Percentiles rank a stretch among this genome's conserved stretches.
These are phyloP conservation scores for Drosophila prostipennis DNA, from an alignment of 2,888 invertebrate species.

Conservation along the genomic window DNA sequence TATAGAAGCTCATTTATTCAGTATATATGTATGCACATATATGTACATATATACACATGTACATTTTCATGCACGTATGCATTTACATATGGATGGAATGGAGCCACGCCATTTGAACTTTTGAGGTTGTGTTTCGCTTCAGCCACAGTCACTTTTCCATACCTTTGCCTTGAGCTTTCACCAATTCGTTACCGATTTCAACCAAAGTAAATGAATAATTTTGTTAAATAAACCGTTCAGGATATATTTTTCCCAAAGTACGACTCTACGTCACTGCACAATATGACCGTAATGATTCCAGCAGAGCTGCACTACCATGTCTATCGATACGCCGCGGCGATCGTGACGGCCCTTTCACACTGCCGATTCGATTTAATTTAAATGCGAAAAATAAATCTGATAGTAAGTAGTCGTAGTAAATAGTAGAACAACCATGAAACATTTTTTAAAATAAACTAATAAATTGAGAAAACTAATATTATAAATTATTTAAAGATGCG, in stretches of 20 bases:
- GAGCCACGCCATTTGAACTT: slow-evolving; percentile 66
- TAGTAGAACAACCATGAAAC: too few species aligned
- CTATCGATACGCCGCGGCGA: background rate
- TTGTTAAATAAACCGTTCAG: slow-evolving; percentile 14
- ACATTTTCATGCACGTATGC: slow-evolving; percentile 17
- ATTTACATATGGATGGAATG: slow-evolving; percentile 38
- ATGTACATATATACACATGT: slow-evolving; percentile 9
- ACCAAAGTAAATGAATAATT: slow-evolving; percentile 17
- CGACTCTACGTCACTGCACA: slow-evolving; percentile 19
- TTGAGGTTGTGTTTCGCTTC: slow-evolving; percentile 61
- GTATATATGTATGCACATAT: slow-evolving; percentile 7
- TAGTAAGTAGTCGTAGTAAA: too few species aligned
- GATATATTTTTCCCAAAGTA: slow-evolving; percentile 13
- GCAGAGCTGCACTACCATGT: background rate
- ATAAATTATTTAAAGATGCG: too few species aligned
- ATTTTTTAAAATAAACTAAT: too few species aligned
- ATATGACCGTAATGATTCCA: slow-evolving; percentile 15
- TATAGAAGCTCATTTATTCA: background rate
- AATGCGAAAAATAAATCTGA: background rate
- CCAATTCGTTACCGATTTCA: slow-evolving; percentile 5
- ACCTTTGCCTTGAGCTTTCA: slow-evolving; percentile 11
- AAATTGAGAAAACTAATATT: too few species aligned
- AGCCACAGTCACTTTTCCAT: slow-evolving; percentile 1
- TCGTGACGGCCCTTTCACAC: background rate
- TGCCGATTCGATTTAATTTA: too few species aligned